Percentiles rank a stretch among this genome's conserved stretches.
Conservation (phyloP, 2,113 vertebrate species). For the Okapia johnstoni region DNA sequence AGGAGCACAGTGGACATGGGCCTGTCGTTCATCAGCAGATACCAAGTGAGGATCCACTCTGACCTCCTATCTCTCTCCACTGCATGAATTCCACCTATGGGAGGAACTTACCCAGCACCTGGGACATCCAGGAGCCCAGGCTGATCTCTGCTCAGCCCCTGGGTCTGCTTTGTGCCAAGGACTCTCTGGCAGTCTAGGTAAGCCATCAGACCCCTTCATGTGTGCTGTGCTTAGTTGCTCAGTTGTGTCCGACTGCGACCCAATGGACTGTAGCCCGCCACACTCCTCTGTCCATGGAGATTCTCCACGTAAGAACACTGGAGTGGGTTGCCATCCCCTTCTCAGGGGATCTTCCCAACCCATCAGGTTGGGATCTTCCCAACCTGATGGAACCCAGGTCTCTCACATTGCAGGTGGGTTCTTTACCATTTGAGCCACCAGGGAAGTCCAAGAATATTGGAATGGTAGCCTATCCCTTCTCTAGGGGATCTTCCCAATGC, state of each 20-base stretch:
- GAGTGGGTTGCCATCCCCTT: not conserved
- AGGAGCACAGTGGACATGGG: not conserved
- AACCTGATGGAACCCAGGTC: not conserved
- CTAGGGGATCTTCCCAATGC: not conserved
- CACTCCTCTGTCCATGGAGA: not conserved
- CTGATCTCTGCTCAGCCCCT: not conserved
- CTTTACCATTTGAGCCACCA: not conserved
- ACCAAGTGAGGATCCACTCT: not conserved
- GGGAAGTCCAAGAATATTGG: not conserved
- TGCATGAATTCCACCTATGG: not conserved
- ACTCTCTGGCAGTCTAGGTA: not conserved
- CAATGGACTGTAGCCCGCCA: not conserved
- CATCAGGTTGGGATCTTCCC: no score
- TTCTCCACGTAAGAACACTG: not conserved
- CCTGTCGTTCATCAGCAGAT: not conserved
- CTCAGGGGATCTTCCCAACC: not conserved
- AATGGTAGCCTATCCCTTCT: not conserved
- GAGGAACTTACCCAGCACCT: no score
- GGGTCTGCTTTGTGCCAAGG: not conserved
- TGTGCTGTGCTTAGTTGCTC: not conserved
- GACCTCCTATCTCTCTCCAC: not conserved
- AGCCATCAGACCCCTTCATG: not conserved
- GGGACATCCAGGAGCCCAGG: not conserved
- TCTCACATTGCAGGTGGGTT: not conserved
- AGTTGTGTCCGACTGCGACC: not conserved